These are phyloP conservation scores for Mactromeris polynyma DNA, from an alignment of 2,888 invertebrate species.

Conservation along the genomic window DNA sequence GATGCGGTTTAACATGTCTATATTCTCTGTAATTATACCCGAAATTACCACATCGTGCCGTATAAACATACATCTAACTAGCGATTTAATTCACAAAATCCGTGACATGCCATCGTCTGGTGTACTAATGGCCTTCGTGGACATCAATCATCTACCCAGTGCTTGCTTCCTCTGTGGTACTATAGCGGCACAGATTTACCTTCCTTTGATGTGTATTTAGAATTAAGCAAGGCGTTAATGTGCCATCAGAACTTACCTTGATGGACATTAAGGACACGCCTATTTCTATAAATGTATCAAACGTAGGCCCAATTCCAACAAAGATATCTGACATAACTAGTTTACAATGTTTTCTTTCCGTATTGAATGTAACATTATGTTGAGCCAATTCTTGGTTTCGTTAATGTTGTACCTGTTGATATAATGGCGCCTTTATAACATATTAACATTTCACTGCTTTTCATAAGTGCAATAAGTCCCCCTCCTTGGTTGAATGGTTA, in stretches of 20 bases:
- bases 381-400: background rate
- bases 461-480: too few relatives aligned
- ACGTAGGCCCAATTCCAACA: background rate
- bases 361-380: background rate
- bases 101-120: slow-evolving; percentile 7
- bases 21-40: slow-evolving; percentile 37
- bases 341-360: background rate
- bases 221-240: background rate
- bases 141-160: background rate
- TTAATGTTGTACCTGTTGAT: background rate
- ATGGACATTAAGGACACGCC: background rate
- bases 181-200: background rate
- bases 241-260: background rate
- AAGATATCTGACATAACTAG: background rate
- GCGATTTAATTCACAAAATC: background rate
- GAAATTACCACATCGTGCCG: slow-evolving; percentile 18
- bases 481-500: too few relatives aligned
- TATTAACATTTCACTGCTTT: too few relatives aligned
- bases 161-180: background rate
- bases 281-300: background rate
- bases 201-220: background rate
- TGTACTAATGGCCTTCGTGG: background rate
- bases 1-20: slow-evolving; percentile 46
- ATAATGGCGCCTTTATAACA: too few relatives aligned
- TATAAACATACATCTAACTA: slow-evolving; percentile 25